phyloP scores from a whole-genome alignment of 2,797 vertebrate species.

The Setipinna tenuifilis region DNA sequence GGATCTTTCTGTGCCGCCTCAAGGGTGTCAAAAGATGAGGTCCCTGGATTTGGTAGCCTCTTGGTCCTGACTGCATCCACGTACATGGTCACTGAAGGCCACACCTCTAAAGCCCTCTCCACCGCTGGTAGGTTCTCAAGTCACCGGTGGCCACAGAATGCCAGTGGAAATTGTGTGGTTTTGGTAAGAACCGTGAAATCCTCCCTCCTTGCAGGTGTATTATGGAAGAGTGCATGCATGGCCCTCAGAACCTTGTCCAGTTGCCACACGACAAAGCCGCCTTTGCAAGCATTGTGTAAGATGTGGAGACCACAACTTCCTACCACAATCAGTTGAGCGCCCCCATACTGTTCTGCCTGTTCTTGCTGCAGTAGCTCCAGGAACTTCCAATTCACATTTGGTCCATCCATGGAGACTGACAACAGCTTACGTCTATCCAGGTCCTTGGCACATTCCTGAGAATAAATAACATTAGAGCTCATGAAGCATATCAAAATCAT shows the following conservation, averaged over 20 bases:
- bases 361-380: slow-evolving; percentile 35
- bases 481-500: not conserved
- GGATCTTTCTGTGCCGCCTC: no score
- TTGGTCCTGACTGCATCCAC: no score
- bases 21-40: no score
- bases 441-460: slow-evolving; percentile 26
- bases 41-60: no score
- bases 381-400: slow-evolving; percentile 37
- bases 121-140: no score
- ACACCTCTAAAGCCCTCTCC: no score
- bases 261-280: slow-evolving; percentile 30
- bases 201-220: slow-evolving; percentile 21
- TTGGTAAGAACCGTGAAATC: not conserved
- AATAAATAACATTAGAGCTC: slow-evolving; percentile 24
- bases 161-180: no score
- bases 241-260: not conserved
- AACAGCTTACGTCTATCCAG: not conserved
- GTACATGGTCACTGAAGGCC: not conserved
- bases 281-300: slow-evolving; percentile 26
- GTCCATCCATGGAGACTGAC: slow-evolving; percentile 31
- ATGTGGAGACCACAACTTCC: slow-evolving; percentile 34
- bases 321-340: slow-evolving; percentile 27
- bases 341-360: slow-evolving; percentile 25
- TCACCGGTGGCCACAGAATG: no score
- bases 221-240: slow-evolving; percentile 35